These are phyloP conservation scores for Cairina moschata DNA, from an alignment of 2,113 vertebrate species.

Conservation along the genomic window DNA sequence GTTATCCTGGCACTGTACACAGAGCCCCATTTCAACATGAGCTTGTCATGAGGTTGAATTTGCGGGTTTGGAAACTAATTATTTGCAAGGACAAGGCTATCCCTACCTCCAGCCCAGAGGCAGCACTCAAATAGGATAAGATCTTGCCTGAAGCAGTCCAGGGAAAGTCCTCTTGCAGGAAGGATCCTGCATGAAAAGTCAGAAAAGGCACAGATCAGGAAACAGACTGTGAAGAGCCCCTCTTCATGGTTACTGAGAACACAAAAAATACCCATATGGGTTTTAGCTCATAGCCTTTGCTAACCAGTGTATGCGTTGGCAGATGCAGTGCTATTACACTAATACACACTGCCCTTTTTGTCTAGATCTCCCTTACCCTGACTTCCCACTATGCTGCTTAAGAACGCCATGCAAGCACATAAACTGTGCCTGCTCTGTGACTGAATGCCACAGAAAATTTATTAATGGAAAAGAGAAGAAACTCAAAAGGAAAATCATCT, in stretches of 20 bases:
- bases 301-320: background rate
- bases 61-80: background rate
- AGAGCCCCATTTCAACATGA: background rate
- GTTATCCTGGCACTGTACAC: background rate
- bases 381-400: background rate
- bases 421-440: accelerated
- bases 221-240: background rate
- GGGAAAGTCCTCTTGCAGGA: background rate
- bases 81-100: background rate
- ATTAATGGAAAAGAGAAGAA: slow-evolving; percentile 10
- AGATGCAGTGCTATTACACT: background rate
- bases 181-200: background rate
- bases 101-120: background rate
- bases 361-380: background rate
- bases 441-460: background rate
- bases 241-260: background rate
- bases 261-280: background rate
- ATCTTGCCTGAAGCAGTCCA: background rate
- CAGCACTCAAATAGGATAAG: background rate
- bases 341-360: background rate
- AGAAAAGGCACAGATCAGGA: background rate
- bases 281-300: background rate
- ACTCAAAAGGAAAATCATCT: background rate
- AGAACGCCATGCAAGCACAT: background rate
- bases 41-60: background rate